Base-by-base conservation (phyloP, 2,113 vertebrate genomes). In the Orthonyx spaldingii region DNA sequence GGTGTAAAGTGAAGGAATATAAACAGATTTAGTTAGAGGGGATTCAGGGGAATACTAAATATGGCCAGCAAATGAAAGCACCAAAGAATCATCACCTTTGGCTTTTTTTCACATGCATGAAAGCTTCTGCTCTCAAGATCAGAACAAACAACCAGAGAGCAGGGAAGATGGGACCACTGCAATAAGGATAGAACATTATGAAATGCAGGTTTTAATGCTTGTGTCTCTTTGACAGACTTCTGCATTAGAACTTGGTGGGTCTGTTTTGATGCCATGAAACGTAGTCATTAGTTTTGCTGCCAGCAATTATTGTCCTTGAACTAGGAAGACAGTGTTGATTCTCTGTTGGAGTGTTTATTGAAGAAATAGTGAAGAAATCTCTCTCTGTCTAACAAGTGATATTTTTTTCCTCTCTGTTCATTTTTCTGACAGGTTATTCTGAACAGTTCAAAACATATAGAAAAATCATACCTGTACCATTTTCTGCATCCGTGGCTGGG, bases 401-500 rank as follows among this genome's bases (percentile, higher is more conserved):
- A 4, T 13, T 77, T 91, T 91, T 89, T 53, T 17, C 5, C 24
- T 60, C 9, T 32, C 27, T 11, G 15, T 61, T 76, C 59, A 47
- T 95, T 83, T 91, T 94, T 46, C n/a, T 80, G 50, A 24, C 65
- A 99, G 99, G 81, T 88, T 13, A 74, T 99, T 83, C 95, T 99
- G 93, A 97, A 46, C 90, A 99, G 98, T 90, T 97, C 98, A 0
- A 96, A 98, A 82, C 98, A 99, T 64, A 98, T 99, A 89, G 98
- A 99, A 50, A 99, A 99, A 95, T 97, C 99, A 0, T 97, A 89
- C 68, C 5, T 96, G 11, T 99, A 99, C 82, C 93, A 71, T 14
- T 99, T 99, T 89, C 94, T 99, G n/a, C 97, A 99, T 14, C 99
- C 99, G 0, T 99, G 99, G 99, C 98, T 99, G 63, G 99, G 99